Percentiles rank a stretch among this genome's conserved stretches.
phyloP scores from a whole-genome alignment of 2,113 vertebrate genomes.

The Embiotoca jacksoni region DNA sequence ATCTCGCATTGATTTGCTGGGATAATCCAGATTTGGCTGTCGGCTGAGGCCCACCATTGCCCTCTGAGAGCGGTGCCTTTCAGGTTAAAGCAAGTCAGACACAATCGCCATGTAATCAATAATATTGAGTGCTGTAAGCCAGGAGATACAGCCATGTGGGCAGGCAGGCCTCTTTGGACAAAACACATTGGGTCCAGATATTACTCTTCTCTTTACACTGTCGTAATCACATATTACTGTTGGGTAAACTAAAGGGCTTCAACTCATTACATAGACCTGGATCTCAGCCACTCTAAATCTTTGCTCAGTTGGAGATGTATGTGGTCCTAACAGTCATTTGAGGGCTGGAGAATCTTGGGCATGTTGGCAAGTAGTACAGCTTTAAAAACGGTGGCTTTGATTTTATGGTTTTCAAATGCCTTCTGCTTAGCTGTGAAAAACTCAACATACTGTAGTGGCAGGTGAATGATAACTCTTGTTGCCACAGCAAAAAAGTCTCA shows the following conservation, averaged over 20 bases:
- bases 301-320: constrained; percentile 26
- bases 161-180: constrained; percentile 42
- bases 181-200: constrained; percentile 49
- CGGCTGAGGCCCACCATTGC: constrained; percentile 35
- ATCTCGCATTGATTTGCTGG: constrained; percentile 70
- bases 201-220: constrained; percentile 67
- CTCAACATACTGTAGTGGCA: neutral
- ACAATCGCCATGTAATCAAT: constrained; percentile 81
- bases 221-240: constrained; percentile 69
- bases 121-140: constrained; percentile 70
- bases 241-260: constrained; percentile 43
- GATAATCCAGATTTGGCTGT: constrained; percentile 73
- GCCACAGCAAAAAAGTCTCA: neutral
- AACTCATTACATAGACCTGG: constrained; percentile 57
- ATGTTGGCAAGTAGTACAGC: neutral
- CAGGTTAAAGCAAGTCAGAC: constrained; percentile 80
- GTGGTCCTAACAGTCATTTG: constrained; percentile 12
- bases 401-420: neutral
- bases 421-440: constrained; percentile 1
- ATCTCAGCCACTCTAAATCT: constrained; percentile 22
- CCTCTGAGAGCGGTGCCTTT: constrained; percentile 48
- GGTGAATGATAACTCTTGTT: neutral
- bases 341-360: neutral
- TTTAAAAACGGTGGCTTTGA: constrained; percentile 8
- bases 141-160: constrained; percentile 49